Evolutionary conservation across 2,113 vertebrate genomes (phyloP), one percentile per base, ranked within the genome.

Genomic region (Sinocyclocheilus anshuiensis): DNA sequence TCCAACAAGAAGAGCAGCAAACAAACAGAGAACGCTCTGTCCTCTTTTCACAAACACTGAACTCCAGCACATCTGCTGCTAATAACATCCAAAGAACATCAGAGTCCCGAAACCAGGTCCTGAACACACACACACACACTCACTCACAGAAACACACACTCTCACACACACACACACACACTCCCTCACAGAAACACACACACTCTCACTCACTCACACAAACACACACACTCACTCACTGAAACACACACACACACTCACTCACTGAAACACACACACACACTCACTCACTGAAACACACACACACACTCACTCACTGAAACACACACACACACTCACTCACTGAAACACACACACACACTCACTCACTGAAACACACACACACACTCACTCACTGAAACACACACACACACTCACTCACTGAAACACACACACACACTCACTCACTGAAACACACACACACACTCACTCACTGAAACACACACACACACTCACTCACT

Each of bases 41-140:
- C 71, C 42, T 74, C 26, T 59, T 81, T 77, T 6, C 84, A 89
- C 53, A 88, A 80, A 89, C 87, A 79, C 83, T 29, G 69, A 74
- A 77, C 36, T 85, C 69, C 63, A 20, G 57, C 84, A 88, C 88
- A 90, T 89, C 88, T 90, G 88, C 42, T 81, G 87, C 72, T 86
- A 83, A 88, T 89, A n/a, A 9, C 63, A 42, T 81, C 36, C 77
- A 65, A 65, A 85, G 71, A 86, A 42, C 39, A 42, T 42, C 8
- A 42, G 1, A 42, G 79, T 81, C 69, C 83, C 81, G 86, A 83
- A 81, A 81, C 42, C 39, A 83, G 80, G 67, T 87, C 78, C 57
- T 80, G 61, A 81, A 89, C 48, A 75, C 39, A 82, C 57, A 84
- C 77, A 50, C 48, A 50, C 59, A 61, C 59, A 61, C 22, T 24